Evolutionary conservation across 2,888 invertebrate genomes (phyloP).

Genomic region (Brachypalpus laphriformis): DNA sequence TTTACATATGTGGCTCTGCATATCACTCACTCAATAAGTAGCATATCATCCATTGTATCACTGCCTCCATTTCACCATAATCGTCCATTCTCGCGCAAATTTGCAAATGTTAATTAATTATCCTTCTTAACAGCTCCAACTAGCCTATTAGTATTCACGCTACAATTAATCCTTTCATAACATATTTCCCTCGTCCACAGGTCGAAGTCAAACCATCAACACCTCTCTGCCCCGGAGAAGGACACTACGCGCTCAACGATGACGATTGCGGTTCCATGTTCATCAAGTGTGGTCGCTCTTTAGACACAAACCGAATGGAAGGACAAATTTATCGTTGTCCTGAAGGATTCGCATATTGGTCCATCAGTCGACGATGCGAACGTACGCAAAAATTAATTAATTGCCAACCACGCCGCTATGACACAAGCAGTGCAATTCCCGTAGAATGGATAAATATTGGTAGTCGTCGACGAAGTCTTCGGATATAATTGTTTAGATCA

Average conservation of each 20-base stretch:
- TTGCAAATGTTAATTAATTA: conserved; percentile 12
- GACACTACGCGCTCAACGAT: conserved; percentile 88
- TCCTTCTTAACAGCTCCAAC: neutral
- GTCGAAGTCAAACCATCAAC: conserved; percentile 85
- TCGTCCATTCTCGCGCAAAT: too few relatives aligned
- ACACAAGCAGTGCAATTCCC: conserved; percentile 78
- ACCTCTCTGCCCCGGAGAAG: conserved; percentile 87
- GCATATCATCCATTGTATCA: neutral
- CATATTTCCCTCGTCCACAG: conserved; percentile 82
- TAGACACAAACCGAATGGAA: conserved; percentile 84
- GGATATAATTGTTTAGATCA: conserved; percentile 69
- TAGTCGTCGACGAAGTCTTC: conserved; percentile 79
- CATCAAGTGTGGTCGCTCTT: conserved; percentile 86
- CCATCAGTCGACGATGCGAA: conserved; percentile 90
- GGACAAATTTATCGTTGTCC: conserved; percentile 91
- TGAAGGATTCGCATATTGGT: conserved; percentile 89
- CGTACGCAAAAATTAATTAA: conserved; percentile 85
- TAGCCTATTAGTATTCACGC: neutral
- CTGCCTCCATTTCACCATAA: conserved; percentile 12
- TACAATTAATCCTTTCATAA: neutral
- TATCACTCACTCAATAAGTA: too few relatives aligned
- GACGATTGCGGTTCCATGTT: conserved; percentile 88
- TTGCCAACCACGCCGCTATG: conserved; percentile 82
- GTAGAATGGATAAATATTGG: conserved; percentile 82
- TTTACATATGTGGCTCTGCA: too few relatives aligned